Conservation (phyloP, 1,140 invertebrate genomes). For the Eubasilissa regina region DNA sequence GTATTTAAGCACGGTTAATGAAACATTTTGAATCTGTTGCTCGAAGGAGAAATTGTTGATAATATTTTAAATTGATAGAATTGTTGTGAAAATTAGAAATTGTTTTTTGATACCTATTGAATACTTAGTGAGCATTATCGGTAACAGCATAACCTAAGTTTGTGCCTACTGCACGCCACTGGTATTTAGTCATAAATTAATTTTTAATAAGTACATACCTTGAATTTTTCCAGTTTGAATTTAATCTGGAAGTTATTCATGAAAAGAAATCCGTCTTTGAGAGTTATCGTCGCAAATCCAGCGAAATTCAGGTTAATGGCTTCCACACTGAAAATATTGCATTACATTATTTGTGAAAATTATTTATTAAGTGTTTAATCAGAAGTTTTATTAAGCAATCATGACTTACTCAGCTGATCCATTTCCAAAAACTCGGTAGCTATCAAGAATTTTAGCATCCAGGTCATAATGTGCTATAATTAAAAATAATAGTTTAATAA, state of each 20-base stretch:
- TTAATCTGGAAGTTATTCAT: conserved; percentile 5
- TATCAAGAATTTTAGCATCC: conserved; percentile 11
- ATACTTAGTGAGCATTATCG: no score
- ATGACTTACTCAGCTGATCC: conserved; percentile 46
- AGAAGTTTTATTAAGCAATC: not conserved
- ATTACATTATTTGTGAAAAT: not conserved
- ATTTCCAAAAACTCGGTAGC: conserved; percentile 44
- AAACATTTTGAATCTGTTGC: no score
- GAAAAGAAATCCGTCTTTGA: not conserved
- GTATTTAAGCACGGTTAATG: no score
- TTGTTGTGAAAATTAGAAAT: no score
- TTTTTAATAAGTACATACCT: conserved; percentile 6
- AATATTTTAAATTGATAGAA: no score
- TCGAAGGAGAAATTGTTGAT: not conserved
- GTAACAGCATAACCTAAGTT: no score
- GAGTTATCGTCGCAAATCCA: conserved; percentile 33
- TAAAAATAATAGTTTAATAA: conserved; percentile 2
- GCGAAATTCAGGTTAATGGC: not conserved
- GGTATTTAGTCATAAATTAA: no score
- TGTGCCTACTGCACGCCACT: no score
- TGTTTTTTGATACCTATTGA: no score
- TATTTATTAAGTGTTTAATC: not conserved
- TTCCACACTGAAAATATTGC: conserved; percentile 31
- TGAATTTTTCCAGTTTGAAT: conserved; percentile 7
- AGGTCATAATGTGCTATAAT: conserved; percentile 44